These are phyloP conservation scores for Turritopsis rubra DNA, from an alignment of 30 jellyfish, hydroid and myxozoan species.

Conservation along the genomic window DNA sequence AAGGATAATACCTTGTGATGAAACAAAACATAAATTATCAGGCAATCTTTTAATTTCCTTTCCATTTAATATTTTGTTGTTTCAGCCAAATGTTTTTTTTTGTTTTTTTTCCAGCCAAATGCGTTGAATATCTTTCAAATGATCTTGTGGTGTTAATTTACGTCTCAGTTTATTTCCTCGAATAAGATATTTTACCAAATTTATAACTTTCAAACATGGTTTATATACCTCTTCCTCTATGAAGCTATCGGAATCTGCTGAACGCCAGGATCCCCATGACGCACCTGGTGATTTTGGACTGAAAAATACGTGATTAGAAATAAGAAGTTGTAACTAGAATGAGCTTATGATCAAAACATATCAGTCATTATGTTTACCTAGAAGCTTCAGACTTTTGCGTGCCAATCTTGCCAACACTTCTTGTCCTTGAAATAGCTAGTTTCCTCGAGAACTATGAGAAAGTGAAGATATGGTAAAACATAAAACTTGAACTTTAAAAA, in stretches of 20 bases:
- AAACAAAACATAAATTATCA: no score
- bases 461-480: not conserved
- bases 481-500: not conserved
- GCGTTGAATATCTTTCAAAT: no score
- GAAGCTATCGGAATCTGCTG: slow-evolving; percentile 7
- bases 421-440: slow-evolving; percentile 16
- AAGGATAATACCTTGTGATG: no score
- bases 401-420: slow-evolving; percentile 16
- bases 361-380: not conserved
- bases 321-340: not conserved
- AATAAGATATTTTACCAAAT: not conserved
- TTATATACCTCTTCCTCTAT: slow-evolving; percentile 19
- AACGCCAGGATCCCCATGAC: slow-evolving; percentile 18
- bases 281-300: slow-evolving; percentile 11
- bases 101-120: no score
- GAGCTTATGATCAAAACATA: not conserved
- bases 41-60: no score
- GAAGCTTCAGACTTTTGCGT: slow-evolving; percentile 17
- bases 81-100: no score
- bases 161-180: no score
- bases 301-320: not conserved
- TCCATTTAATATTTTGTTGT: no score
- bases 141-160: no score
- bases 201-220: not conserved
- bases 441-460: slow-evolving; percentile 6